Conservation (phyloP, 2,888 invertebrate species). For the Chelonus formosanus region DNA sequence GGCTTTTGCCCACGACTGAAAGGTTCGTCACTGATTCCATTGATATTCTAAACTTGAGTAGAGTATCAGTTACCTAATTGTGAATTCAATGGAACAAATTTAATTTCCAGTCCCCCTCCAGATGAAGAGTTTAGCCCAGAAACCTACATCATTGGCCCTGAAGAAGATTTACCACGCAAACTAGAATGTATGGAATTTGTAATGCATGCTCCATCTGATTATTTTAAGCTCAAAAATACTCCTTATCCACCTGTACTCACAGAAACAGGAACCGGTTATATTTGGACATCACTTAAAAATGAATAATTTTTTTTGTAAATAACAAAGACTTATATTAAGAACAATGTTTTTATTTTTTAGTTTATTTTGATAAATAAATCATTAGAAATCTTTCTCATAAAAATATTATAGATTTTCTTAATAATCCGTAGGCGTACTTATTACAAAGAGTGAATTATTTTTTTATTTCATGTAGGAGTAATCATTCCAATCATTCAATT, state of each 20-base stretch:
- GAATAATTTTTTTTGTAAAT: slow-evolving; percentile 39
- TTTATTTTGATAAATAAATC: no score
- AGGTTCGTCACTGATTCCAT: slow-evolving; percentile 56
- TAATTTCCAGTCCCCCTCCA: slow-evolving; percentile 72
- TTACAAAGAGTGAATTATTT: no score
- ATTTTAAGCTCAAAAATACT: slow-evolving; percentile 79
- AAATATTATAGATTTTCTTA: no score
- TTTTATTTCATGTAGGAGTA: no score
- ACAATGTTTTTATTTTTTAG: no score
- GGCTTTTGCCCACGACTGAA: slow-evolving; percentile 87
- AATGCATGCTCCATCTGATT: slow-evolving; percentile 93
- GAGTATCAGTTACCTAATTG: no score
- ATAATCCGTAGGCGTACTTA: no score
- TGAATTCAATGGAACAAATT: no score
- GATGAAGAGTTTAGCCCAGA: slow-evolving; percentile 85
- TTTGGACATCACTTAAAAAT: slow-evolving; percentile 61
- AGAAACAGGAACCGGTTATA: slow-evolving; percentile 57
- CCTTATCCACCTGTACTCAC: slow-evolving; percentile 75
- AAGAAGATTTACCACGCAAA: slow-evolving; percentile 87
- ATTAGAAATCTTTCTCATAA: no score
- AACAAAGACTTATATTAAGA: slow-evolving; percentile 17
- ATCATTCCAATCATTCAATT: no score
- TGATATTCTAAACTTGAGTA: background rate
- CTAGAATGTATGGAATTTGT: slow-evolving; percentile 90
- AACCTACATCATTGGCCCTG: slow-evolving; percentile 90